Percentiles rank a stretch among this genome's conserved stretches.
Conservation (phyloP, 2,888 invertebrate species). For the Trachelus troglodyta region DNA sequence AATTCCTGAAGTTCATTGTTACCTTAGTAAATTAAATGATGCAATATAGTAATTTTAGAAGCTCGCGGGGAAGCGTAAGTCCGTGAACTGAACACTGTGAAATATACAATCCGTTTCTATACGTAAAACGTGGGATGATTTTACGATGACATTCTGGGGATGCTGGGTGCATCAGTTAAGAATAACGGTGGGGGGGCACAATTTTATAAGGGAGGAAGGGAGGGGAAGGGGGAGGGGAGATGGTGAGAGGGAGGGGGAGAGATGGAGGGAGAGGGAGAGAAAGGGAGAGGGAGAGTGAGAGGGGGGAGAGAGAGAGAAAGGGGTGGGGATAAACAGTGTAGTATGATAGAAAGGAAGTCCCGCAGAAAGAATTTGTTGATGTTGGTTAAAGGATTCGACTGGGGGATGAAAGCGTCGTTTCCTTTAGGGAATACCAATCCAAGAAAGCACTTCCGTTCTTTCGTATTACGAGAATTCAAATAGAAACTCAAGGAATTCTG, state of each 20-base stretch:
- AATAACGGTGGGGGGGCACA: not conserved
- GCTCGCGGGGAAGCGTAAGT: not conserved
- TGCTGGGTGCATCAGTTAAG: not conserved
- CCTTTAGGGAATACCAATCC: not conserved
- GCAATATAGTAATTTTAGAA: not conserved
- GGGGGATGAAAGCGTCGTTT: not conserved
- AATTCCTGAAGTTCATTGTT: not conserved
- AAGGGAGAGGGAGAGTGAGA: not conserved
- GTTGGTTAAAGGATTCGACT: not conserved
- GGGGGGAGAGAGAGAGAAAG: constrained; percentile 12
- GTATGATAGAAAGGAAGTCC: not conserved
- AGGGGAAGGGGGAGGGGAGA: too few species aligned
- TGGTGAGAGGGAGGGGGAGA: too few species aligned
- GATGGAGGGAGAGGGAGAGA: not conserved
- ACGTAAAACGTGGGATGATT: not conserved
- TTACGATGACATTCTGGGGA: not conserved
- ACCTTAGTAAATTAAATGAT: not conserved
- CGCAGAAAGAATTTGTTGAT: not conserved
- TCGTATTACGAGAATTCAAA: not conserved
- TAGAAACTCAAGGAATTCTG: not conserved
- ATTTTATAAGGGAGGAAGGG: too few species aligned
- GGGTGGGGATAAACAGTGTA: constrained; percentile 11
- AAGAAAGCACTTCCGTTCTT: not conserved
- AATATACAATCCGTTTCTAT: not conserved
- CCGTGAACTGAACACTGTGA: not conserved